Conservation (phyloP, 1,140 invertebrate species). For the Dryas iulia region DNA sequence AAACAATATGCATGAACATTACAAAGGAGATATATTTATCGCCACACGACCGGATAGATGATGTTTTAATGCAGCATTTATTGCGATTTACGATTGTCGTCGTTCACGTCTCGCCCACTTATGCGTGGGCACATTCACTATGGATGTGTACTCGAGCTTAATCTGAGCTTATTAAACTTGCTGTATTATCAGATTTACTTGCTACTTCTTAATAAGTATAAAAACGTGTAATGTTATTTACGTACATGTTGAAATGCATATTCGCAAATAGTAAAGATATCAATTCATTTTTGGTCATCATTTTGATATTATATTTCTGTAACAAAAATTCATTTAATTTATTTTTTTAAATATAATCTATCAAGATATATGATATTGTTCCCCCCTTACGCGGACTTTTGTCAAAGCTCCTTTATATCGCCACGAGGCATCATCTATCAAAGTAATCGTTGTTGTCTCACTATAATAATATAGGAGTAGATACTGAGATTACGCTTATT, state of each 20-base stretch:
- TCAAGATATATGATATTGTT: not conserved
- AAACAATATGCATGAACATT: slow-evolving; percentile 41
- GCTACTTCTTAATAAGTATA: not conserved
- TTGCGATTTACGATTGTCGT: slow-evolving; percentile 54
- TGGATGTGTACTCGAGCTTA: slow-evolving; percentile 3
- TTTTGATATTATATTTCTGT: too few relatives aligned
- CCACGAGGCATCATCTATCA: slow-evolving; percentile 12
- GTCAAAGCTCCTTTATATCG: slow-evolving; percentile 4
- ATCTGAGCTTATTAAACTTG: not conserved
- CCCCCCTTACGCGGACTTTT: not conserved
- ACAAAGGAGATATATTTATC: slow-evolving; percentile 42
- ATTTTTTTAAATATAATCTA: not conserved
- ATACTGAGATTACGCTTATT: slow-evolving; percentile 32
- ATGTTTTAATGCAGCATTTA: slow-evolving; percentile 57
- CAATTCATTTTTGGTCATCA: too few relatives aligned
- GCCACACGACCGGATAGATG: slow-evolving; percentile 35
- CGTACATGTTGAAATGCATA: too few relatives aligned
- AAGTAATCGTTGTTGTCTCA: slow-evolving; percentile 17
- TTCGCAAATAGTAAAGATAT: too few relatives aligned
- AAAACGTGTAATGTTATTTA: not conserved
- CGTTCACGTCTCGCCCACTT: slow-evolving; percentile 42
- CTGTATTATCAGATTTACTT: not conserved
- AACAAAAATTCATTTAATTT: too few relatives aligned
- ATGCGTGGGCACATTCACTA: slow-evolving; percentile 33
- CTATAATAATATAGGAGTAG: slow-evolving; percentile 26